Percentiles rank a stretch among this genome's conserved stretches.
Evolutionary conservation across 1,140 invertebrate species (phyloP).

Genomic region (Anoplolepis gracilipes): DNA sequence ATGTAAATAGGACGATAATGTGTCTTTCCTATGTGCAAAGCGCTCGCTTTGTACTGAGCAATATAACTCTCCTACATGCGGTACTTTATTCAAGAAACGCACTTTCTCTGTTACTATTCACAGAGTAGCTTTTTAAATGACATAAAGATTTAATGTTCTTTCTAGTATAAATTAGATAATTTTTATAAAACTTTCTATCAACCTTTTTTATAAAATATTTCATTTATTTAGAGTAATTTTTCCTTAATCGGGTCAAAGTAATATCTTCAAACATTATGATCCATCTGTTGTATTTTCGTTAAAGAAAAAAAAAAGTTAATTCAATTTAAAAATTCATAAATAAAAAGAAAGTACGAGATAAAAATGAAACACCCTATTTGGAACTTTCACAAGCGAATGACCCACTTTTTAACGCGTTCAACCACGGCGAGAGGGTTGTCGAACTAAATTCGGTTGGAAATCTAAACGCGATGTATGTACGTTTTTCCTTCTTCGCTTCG

Average conservation of each 20-base stretch:
- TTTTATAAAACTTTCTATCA: not conserved
- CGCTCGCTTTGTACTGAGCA: not conserved
- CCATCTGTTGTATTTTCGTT: not conserved
- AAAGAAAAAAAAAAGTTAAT: not conserved
- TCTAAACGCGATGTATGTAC: constrained; percentile 13
- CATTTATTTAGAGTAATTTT: not conserved
- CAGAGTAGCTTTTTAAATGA: not conserved
- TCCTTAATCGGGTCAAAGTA: not conserved
- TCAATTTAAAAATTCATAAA: not conserved
- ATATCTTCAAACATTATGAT: not conserved
- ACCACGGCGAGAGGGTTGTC: constrained; percentile 17
- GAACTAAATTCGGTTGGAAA: constrained; percentile 49
- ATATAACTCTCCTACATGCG: not conserved
- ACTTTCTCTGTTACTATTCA: not conserved
- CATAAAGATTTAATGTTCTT: not conserved
- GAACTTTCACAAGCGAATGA: constrained; percentile 10
- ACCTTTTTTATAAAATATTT: not conserved
- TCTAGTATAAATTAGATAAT: not conserved
- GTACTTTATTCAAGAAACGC: not conserved
- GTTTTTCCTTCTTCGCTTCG: constrained; percentile 13
- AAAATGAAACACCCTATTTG: not conserved
- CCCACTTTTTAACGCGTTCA: not conserved
- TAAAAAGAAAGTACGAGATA: not conserved
- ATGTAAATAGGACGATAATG: constrained; percentile 27
- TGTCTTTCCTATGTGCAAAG: not conserved